These are phyloP conservation scores for Meandrusa payeni DNA, from an alignment of 2,888 invertebrate species.

Conservation along the genomic window DNA sequence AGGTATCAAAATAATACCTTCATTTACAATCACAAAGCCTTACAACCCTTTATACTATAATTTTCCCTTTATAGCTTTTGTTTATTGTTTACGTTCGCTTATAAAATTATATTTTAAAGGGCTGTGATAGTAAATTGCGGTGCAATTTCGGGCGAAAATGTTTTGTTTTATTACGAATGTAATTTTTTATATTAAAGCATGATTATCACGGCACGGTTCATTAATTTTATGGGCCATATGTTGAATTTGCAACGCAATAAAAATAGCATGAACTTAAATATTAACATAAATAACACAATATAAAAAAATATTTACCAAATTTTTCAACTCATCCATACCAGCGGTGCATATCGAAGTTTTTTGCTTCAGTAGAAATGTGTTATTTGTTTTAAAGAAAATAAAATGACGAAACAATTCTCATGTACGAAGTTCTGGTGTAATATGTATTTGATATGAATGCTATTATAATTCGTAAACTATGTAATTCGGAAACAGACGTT, in stretches of 20 bases:
- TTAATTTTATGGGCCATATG: background rate
- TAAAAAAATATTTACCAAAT: constrained; percentile 60
- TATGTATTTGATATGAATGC: too few relatives aligned
- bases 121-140: constrained; percentile 40
- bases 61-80: constrained; percentile 28
- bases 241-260: constrained; percentile 13
- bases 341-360: constrained; percentile 76
- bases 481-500: background rate
- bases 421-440: too few relatives aligned
- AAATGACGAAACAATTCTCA: too few relatives aligned
- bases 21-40: constrained; percentile 35
- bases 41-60: constrained; percentile 39
- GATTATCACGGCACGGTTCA: background rate
- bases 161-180: background rate
- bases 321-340: constrained; percentile 75
- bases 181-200: constrained; percentile 19
- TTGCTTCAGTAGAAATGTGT: constrained; percentile 49
- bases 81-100: constrained; percentile 35
- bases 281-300: constrained; percentile 28
- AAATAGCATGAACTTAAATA: constrained; percentile 37
- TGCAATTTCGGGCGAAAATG: constrained; percentile 37
- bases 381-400: constrained; percentile 34
- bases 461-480: too few relatives aligned
- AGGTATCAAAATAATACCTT: constrained; percentile 34
- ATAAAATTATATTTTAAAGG: constrained; percentile 39